Conservation (phyloP, 2,888 invertebrate genomes). For the Priocnemis perturbator region DNA sequence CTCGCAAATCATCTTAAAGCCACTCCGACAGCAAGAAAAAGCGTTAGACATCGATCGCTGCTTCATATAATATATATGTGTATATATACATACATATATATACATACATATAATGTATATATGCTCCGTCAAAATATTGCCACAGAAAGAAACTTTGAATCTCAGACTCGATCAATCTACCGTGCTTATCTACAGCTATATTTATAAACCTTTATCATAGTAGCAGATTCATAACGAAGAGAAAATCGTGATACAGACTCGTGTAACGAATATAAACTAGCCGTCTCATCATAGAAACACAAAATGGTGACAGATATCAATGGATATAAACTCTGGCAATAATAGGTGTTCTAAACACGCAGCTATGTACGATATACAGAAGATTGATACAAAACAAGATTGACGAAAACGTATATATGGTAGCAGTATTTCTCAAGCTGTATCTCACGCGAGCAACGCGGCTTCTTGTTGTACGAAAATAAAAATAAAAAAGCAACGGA, state of each 20-base stretch:
- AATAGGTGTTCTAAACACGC: constrained; percentile 37
- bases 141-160: constrained; percentile 42
- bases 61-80: constrained; percentile 12
- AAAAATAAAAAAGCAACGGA: too few species aligned
- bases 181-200: constrained; percentile 51
- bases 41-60: constrained; percentile 35
- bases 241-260: too few species aligned
- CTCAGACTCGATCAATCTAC: constrained; percentile 41
- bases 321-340: constrained; percentile 25
- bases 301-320: constrained; percentile 44
- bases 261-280: constrained; percentile 16
- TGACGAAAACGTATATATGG: too few species aligned
- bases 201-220: constrained; percentile 11
- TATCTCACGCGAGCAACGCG: too few species aligned
- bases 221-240: too few species aligned
- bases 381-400: too few species aligned
- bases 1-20: constrained; percentile 5
- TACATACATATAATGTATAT: constrained; percentile 18
- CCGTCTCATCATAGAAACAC: too few species aligned
- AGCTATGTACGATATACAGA: too few species aligned
- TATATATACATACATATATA: constrained; percentile 3
- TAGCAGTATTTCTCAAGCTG: too few species aligned
- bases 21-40: constrained; percentile 27
- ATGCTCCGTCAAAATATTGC: constrained; percentile 42
- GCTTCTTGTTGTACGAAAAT: too few species aligned